Base-by-base conservation (phyloP, 35 echinoderm and acorn worm species). In the Heliocidaris erythrogramma region DNA sequence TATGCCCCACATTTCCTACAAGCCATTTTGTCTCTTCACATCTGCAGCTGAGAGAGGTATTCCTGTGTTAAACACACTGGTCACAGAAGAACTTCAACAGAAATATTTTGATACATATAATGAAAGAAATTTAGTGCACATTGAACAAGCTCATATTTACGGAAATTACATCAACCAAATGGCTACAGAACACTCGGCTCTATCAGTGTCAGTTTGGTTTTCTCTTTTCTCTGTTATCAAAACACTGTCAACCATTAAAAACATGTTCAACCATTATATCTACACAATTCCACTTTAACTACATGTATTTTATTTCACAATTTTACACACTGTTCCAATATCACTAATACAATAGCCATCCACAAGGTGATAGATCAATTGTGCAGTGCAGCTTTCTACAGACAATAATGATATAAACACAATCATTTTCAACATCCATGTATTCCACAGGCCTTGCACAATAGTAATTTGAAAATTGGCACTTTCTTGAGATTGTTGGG, bases 361-460 rank as follows among this genome's bases (percentile, higher is more conserved):
- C 65, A 78, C 65, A 78, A 78, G 65, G 65, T 78, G 65, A 78
- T 78, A 78, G 65, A 78, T 78, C 65, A 21, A 78, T 78, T 78
- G 65, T 78, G 65, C 65, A 78, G 65, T 78, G 65, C 65, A 78
- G 65, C 65, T 78, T 78, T 78, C 65, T 78, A 78, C 65, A n/a
- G 17, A 78, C 7, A 78, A 69, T 69, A 16, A 27, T 2, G 2
- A 71, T 18, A n/a, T 56, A 56, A 56, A 56, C 52, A 56, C 52
- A 52, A 52, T 69, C 65, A n/a, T 78, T 78, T 21, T 27, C 5
- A 24, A 78, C 65, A 78, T 78, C 65, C 27, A 24, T 24, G 27
- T 24, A 78, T 27, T 78, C 65, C 27, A 78, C 61, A 71, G 21
- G 21, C 6, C 5, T 78, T 78, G 65, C 65, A 78, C 21, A 78